Evolutionary conservation across 2,888 invertebrate species (phyloP).

Genomic region (Globia sparganii): DNA sequence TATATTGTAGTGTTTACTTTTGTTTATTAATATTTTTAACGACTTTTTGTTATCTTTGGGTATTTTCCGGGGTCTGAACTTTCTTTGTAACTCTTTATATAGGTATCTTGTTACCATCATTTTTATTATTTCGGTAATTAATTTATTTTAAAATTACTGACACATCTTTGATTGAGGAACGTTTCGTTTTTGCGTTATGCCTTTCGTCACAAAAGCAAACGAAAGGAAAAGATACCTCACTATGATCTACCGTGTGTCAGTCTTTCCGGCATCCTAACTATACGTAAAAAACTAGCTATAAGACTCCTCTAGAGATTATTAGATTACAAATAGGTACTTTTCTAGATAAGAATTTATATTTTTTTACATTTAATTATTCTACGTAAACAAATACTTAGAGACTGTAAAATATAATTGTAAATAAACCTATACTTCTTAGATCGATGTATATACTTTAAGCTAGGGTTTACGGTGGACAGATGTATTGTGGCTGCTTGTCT

Average conservation of each 20-base stretch:
- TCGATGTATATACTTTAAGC: constrained; percentile 59
- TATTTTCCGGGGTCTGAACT: not conserved
- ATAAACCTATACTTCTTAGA: constrained; percentile 49
- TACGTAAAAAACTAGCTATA: constrained; percentile 52
- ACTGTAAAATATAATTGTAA: constrained; percentile 67
- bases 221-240: not conserved
- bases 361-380: constrained; percentile 33
- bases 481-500: constrained; percentile 49
- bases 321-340: constrained; percentile 35
- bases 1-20: not conserved
- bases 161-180: not conserved
- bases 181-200: not conserved
- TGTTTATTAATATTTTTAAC: not conserved
- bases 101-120: not conserved
- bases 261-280: constrained; percentile 33
- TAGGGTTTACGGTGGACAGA: constrained; percentile 41
- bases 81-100: not conserved
- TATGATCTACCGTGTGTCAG: not conserved
- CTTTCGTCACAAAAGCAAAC: not conserved
- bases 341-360: constrained; percentile 33
- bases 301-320: constrained; percentile 33
- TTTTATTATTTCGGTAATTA: not conserved
- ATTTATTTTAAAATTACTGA: not conserved
- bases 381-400: constrained; percentile 54
- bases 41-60: not conserved